These are phyloP conservation scores for Platycheirus albimanus DNA, from an alignment of 2,888 invertebrate genomes.

Conservation along the genomic window DNA sequence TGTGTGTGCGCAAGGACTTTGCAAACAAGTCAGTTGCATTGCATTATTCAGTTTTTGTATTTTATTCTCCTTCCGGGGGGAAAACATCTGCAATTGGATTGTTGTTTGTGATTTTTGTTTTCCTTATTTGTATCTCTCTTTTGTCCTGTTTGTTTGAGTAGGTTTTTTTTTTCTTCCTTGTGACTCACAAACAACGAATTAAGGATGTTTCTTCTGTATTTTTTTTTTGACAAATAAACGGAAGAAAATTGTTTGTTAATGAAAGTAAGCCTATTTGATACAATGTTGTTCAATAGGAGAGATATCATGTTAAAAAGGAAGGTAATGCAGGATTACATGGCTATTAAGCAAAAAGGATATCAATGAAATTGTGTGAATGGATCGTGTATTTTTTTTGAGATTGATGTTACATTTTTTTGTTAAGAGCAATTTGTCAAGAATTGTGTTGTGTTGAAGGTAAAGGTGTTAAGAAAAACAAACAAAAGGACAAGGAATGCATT, in stretches of 20 bases:
- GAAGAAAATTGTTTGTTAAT: constrained; percentile 68
- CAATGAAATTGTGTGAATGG: constrained; percentile 3
- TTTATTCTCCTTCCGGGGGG: constrained; percentile 3
- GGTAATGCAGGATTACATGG: constrained; percentile 56
- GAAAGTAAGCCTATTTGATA: constrained; percentile 50
- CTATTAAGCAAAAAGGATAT: constrained; percentile 37
- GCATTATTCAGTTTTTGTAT: constrained; percentile 47
- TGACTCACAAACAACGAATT: constrained; percentile 46
- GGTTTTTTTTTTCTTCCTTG: not conserved
- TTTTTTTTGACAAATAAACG: constrained; percentile 51
- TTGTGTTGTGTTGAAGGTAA: not conserved
- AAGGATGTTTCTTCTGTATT: constrained; percentile 31
- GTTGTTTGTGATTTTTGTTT: constrained; percentile 49
- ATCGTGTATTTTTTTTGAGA: constrained; percentile 2
- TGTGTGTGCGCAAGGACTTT: constrained; percentile 44
- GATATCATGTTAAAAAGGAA: not conserved
- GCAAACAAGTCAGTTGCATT: constrained; percentile 47
- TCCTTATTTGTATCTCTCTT: constrained; percentile 2
- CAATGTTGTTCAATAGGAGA: constrained; percentile 40
- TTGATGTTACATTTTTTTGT: constrained; percentile 26
- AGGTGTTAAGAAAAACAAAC: constrained; percentile 39
- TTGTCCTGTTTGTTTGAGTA: constrained; percentile 47
- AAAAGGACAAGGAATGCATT: constrained; percentile 13
- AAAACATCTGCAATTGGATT: constrained; percentile 70
- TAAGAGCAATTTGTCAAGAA: constrained; percentile 46